Percentiles rank a stretch among this genome's conserved stretches.
phyloP scores from a whole-genome alignment of 2,797 vertebrate genomes.

The Microchirus variegatus region DNA sequence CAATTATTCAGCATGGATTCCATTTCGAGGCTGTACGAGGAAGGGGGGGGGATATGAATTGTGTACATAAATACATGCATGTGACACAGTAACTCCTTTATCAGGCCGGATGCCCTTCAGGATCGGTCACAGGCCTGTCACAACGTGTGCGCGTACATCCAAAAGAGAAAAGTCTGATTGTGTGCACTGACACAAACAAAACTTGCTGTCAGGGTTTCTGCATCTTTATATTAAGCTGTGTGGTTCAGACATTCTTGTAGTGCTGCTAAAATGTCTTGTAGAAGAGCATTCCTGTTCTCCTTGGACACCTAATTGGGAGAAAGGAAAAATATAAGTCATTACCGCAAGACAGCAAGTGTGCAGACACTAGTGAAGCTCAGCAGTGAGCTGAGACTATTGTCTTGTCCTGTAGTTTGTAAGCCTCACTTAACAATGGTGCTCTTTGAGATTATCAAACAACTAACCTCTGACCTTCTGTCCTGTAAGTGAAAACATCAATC shows the following conservation, averaged over 20 bases:
- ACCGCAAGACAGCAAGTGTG: neutral
- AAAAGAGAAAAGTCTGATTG: conserved; percentile 14
- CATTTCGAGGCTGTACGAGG: conserved; percentile 52
- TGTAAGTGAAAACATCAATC: conserved; percentile 12
- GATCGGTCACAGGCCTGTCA: conserved; percentile 34
- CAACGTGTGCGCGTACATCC: conserved; percentile 4
- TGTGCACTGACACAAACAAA: conserved; percentile 30
- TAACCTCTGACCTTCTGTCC: conserved; percentile 34
- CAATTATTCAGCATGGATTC: conserved; percentile 73
- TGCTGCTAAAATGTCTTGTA: conserved; percentile 83
- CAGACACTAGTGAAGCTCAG: neutral
- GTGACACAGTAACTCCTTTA: conserved; percentile 54
- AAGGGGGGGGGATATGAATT: conserved; percentile 34
- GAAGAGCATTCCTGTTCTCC: conserved; percentile 88
- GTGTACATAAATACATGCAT: conserved; percentile 65
- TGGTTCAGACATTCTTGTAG: conserved; percentile 81
- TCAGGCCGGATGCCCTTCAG: conserved; percentile 22
- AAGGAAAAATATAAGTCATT: conserved; percentile 23
- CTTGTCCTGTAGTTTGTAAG: neutral
- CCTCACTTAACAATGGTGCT: conserved; percentile 6
- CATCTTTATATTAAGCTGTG: conserved; percentile 27
- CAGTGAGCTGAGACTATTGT: neutral
- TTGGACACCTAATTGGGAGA: conserved; percentile 86
- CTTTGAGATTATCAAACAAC: conserved; percentile 24
- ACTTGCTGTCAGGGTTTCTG: conserved; percentile 12